These are phyloP conservation scores for Junonia oenone DNA, from an alignment of 2,888 invertebrate species.

Conservation along the genomic window DNA sequence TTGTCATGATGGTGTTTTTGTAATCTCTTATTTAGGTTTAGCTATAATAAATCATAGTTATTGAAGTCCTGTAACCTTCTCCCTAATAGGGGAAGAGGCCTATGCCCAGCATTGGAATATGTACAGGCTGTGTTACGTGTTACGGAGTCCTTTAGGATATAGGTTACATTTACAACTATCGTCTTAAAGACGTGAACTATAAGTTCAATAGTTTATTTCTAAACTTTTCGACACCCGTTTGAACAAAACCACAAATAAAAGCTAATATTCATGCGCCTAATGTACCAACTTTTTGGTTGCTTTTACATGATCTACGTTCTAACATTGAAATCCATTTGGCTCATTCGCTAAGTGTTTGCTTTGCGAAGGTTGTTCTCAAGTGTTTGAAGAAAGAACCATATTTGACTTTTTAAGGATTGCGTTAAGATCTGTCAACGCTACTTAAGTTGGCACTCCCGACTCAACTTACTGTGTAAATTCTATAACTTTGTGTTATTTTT, in stretches of 20 bases:
- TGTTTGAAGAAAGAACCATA: slow-evolving; percentile 30
- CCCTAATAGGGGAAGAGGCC: too few species aligned
- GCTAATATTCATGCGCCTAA: neutral
- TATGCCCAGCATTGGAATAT: too few species aligned
- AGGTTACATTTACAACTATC: too few species aligned
- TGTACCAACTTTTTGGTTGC: slow-evolving; percentile 15
- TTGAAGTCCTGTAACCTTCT: too few species aligned
- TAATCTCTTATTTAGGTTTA: too few species aligned
- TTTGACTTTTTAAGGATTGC: slow-evolving; percentile 31
- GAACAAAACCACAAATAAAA: neutral
- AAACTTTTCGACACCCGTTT: neutral
- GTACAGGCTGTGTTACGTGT: too few species aligned
- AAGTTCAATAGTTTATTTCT: too few species aligned
- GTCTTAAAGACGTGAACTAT: too few species aligned
- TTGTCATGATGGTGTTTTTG: too few species aligned
- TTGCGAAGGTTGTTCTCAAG: slow-evolving; percentile 9
- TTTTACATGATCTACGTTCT: slow-evolving; percentile 17
- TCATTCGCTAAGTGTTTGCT: slow-evolving; percentile 31
- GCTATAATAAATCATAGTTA: too few species aligned
- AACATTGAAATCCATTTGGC: slow-evolving; percentile 23
- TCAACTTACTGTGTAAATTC: slow-evolving; percentile 9
- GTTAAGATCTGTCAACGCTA: slow-evolving; percentile 21
- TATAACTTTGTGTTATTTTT: slow-evolving; percentile 14
- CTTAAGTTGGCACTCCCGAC: slow-evolving; percentile 20
- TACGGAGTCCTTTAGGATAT: too few species aligned